Evolutionary conservation across 2,888 invertebrate genomes (phyloP).

Genomic region (Monochamus alternatus): DNA sequence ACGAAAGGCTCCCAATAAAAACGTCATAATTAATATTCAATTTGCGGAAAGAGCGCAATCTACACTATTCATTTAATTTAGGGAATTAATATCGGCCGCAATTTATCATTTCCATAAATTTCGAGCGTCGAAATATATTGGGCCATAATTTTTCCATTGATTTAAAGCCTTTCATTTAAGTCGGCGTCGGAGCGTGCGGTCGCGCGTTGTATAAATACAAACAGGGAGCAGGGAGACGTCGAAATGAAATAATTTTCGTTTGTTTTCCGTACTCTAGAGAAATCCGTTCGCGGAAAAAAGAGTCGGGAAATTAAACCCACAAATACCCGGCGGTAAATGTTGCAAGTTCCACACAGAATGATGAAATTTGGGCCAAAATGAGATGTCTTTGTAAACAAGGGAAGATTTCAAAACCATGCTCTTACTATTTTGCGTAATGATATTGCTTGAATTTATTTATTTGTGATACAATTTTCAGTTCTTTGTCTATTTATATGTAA

Average conservation of each 20-base stretch:
- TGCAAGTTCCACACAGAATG: too few relatives aligned
- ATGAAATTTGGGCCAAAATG: too few relatives aligned
- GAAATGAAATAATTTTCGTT: background rate
- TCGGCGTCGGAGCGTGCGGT: conserved; percentile 34
- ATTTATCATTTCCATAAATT: conserved; percentile 48
- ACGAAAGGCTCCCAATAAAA: conserved; percentile 42
- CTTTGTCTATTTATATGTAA: too few relatives aligned
- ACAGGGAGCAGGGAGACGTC: background rate
- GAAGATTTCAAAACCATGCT: too few relatives aligned
- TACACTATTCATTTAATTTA: conserved; percentile 49
- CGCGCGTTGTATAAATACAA: conserved; percentile 18
- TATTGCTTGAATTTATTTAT: too few relatives aligned
- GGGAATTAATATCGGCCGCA: conserved; percentile 48
- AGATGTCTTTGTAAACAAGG: too few relatives aligned
- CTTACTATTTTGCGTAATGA: too few relatives aligned
- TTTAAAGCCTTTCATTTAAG: conserved; percentile 41
- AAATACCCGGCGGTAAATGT: too few relatives aligned
- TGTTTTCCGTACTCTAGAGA: background rate
- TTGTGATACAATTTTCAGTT: too few relatives aligned
- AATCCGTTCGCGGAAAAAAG: background rate
- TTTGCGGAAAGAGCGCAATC: conserved; percentile 43
- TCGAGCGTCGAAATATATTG: conserved; percentile 41
- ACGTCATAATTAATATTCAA: conserved; percentile 46
- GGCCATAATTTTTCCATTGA: conserved; percentile 49
- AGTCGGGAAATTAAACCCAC: too few relatives aligned